phyloP scores from a whole-genome alignment of 2,113 vertebrate species.

The Himantopus leucocephalus region DNA sequence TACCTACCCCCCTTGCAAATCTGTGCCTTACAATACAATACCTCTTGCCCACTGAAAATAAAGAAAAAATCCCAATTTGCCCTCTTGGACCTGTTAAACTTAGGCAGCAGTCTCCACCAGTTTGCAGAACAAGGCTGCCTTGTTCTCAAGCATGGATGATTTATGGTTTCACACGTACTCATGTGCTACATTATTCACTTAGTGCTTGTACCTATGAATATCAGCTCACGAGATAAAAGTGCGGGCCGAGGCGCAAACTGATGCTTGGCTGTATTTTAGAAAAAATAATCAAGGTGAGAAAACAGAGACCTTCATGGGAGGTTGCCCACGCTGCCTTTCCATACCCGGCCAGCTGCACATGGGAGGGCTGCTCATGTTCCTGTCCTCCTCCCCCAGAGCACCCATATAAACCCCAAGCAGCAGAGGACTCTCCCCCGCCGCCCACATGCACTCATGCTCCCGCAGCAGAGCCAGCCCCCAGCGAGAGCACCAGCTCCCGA shows the following conservation, averaged over 20 bases:
- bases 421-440: background rate
- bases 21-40: slow-evolving; percentile 31
- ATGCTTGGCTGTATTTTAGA: background rate
- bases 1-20: background rate
- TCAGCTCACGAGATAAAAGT: background rate
- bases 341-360: background rate
- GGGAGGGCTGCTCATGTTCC: background rate
- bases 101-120: slow-evolving; percentile 39
- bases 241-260: background rate
- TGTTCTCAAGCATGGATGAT: slow-evolving; percentile 39
- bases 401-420: background rate
- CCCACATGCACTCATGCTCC: accelerated
- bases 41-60: slow-evolving; percentile 8
- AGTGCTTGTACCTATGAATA: slow-evolving; percentile 32
- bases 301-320: background rate
- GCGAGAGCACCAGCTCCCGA: accelerated
- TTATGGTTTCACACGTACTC: slow-evolving; percentile 54
- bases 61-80: background rate
- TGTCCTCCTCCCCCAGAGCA: background rate
- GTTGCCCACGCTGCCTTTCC: background rate
- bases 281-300: background rate
- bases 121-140: slow-evolving; percentile 55
- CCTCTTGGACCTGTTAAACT: slow-evolving; percentile 35
- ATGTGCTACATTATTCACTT: slow-evolving; percentile 49
- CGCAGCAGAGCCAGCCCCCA: accelerated